Evolutionary conservation across 2,797 vertebrate genomes (phyloP).

Genomic region (Pipistrellus nathusii): DNA sequence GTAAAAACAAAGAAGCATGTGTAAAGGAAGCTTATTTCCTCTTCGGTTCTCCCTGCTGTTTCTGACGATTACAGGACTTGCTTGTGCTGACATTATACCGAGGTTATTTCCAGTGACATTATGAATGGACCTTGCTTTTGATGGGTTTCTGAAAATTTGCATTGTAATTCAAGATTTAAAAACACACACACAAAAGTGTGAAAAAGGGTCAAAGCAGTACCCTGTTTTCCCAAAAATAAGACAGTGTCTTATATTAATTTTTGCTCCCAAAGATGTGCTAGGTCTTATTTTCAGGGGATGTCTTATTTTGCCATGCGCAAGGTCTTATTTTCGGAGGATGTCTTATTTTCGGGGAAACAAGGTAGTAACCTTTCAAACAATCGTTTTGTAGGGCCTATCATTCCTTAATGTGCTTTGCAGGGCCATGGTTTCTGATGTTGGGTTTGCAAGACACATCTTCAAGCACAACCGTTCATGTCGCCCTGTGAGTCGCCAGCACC

Average conservation of each 20-base stretch:
- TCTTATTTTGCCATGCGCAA: too few species aligned
- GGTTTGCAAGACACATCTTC: neutral
- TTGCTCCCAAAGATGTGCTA: too few species aligned
- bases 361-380: neutral
- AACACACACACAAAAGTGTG: neutral
- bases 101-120: neutral
- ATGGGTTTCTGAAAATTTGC: neutral
- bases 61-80: neutral
- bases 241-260: too few species aligned
- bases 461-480: accelerated
- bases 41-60: neutral
- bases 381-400: neutral
- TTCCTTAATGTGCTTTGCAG: neutral
- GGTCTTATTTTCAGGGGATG: too few species aligned
- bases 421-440: neutral
- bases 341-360: too few species aligned
- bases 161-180: neutral
- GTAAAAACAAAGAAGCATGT: neutral
- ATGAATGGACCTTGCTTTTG: neutral
- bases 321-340: too few species aligned
- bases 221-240: too few species aligned
- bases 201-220: neutral
- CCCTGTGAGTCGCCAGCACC: neutral
- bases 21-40: neutral
- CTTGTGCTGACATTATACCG: neutral